These are phyloP conservation scores for Caenorhabditis sp. DNA, from an alignment of 2,888 invertebrate genomes.

Conservation along the genomic window DNA sequence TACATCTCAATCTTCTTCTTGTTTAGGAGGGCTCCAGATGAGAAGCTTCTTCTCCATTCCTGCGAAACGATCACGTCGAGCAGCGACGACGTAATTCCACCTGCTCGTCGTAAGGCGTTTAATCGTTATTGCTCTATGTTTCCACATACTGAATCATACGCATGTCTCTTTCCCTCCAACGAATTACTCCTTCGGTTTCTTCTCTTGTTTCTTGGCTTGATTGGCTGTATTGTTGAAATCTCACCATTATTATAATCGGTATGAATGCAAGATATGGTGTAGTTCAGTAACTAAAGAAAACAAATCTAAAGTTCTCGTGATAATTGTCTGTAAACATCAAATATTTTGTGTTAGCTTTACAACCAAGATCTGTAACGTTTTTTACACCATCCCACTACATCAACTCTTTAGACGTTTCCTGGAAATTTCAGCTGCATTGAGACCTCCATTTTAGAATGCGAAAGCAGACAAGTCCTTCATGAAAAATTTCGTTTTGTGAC, in stretches of 20 bases:
- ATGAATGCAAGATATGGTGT: too few species aligned
- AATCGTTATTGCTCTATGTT: constrained; percentile 20
- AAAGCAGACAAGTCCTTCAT: constrained; percentile 3
- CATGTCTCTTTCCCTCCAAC: neutral
- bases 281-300: too few species aligned
- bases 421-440: neutral
- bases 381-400: too few species aligned
- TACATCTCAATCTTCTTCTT: constrained; percentile 13
- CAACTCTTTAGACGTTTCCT: neutral
- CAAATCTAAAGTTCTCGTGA: too few species aligned
- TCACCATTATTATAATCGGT: too few species aligned
- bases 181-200: neutral
- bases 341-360: neutral
- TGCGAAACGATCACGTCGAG: constrained; percentile 25
- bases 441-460: neutral
- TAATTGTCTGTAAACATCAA: too few species aligned
- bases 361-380: neutral
- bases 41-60: constrained; percentile 5
- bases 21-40: constrained; percentile 1
- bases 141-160: neutral
- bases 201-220: neutral
- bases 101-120: constrained; percentile 20
- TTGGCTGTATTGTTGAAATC: neutral
- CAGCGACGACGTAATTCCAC: constrained; percentile 34
- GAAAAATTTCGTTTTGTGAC: too few species aligned